A percentile compares a stretch with the other conserved stretches of the same genome.
phyloP scores from a whole-genome alignment of 2,797 vertebrate species.

The Dendrocincla tyrannina region DNA sequence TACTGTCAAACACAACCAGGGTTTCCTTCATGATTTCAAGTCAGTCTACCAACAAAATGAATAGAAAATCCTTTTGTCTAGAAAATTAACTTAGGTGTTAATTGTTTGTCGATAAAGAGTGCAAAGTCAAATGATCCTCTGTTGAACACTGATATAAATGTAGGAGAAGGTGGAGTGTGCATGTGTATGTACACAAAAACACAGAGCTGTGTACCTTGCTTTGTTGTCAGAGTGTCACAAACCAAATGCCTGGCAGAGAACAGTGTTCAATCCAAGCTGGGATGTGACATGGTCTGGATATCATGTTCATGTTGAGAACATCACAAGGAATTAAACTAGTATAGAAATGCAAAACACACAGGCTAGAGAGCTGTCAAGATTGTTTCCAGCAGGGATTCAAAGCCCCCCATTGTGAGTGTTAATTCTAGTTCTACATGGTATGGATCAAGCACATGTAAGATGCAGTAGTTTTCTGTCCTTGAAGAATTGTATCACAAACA shows the following conservation, averaged over 20 bases:
- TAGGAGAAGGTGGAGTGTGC: accelerated
- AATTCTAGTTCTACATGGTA: not conserved
- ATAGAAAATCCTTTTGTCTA: constrained; percentile 62
- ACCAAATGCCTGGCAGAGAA: not conserved
- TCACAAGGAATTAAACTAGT: not conserved
- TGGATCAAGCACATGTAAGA: not conserved
- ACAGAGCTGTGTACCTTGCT: not conserved
- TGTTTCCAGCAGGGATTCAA: not conserved
- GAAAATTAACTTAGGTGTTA: constrained; percentile 57
- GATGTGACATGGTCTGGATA: not conserved
- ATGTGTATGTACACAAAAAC: not conserved
- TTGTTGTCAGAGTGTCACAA: not conserved
- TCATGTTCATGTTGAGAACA: not conserved
- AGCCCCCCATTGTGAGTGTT: not conserved
- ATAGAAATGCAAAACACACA: not conserved
- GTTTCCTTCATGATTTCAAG: constrained; percentile 43
- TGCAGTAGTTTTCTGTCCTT: not conserved
- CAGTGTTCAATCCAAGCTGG: not conserved
- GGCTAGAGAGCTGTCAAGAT: not conserved
- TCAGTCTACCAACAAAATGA: constrained; percentile 65
- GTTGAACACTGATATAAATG: constrained; percentile 59
- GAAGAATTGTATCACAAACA: not conserved
- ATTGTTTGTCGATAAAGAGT: constrained; percentile 44
- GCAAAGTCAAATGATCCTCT: constrained; percentile 52
- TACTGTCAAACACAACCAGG: constrained; percentile 64